These are phyloP conservation scores for Chrosomus eos DNA, from an alignment of 2,797 vertebrate species.

Conservation along the genomic window DNA sequence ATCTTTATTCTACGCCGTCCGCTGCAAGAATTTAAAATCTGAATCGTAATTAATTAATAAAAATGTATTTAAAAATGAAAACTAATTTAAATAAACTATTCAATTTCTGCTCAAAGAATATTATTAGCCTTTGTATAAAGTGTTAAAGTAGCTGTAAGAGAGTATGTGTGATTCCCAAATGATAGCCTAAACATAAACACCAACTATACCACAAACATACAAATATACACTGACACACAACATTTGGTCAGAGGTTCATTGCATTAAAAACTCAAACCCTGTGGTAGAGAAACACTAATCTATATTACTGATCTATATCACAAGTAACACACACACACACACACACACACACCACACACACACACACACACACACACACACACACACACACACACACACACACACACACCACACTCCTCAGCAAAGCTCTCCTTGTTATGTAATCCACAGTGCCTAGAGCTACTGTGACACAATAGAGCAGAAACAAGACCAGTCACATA, in stretches of 20 bases:
- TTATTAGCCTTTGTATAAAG: not conserved
- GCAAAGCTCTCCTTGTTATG: not conserved
- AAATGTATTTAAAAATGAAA: not conserved
- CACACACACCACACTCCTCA: not conserved
- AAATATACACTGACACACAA: not conserved
- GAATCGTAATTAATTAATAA: not conserved
- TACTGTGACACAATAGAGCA: constrained; percentile 8
- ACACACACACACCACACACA: not conserved
- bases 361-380: not conserved
- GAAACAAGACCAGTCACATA: not conserved
- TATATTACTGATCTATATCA: not conserved
- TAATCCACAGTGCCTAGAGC: not conserved
- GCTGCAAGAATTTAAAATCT: not conserved
- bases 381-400: not conserved
- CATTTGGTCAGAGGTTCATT: not conserved
- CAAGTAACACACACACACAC: not conserved
- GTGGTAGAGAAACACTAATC: not conserved
- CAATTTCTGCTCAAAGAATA: not conserved
- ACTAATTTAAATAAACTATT: not conserved
- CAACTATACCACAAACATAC: not conserved
- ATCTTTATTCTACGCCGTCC: not conserved
- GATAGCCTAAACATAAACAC: not conserved
- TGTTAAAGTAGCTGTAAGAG: not conserved
- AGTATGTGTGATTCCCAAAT: not conserved
- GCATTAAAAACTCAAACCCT: not conserved